A percentile compares a stretch with the other conserved stretches of the same genome.
These are phyloP conservation scores for Caenorhabditis tropicalis DNA, from an alignment of 1,140 invertebrate genomes.

Conservation along the genomic window DNA sequence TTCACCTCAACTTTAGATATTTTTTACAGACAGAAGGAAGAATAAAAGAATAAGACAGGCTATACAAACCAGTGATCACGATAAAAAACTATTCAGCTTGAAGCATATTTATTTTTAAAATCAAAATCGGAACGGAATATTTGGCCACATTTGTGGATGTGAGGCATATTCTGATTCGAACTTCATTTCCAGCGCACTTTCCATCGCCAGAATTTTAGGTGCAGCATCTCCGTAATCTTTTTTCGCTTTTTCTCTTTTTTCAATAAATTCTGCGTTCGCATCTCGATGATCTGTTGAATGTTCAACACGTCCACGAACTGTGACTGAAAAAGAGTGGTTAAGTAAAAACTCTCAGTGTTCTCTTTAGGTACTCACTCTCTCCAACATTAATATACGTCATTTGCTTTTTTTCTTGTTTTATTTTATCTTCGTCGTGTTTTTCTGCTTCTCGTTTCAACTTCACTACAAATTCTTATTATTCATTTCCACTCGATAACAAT, in stretches of 20 bases:
- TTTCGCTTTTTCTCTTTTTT: background rate
- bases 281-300: background rate
- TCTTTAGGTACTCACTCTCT: background rate
- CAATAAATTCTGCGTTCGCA: background rate
- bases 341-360: background rate
- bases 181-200: slow-evolving; percentile 17
- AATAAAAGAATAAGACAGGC: background rate
- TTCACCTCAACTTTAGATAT: background rate
- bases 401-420: background rate
- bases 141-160: slow-evolving; percentile 13
- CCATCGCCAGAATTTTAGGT: background rate
- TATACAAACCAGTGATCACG: background rate
- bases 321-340: background rate
- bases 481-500: background rate
- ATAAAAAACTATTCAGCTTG: background rate
- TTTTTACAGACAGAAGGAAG: background rate
- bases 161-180: background rate
- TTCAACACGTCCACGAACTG: background rate
- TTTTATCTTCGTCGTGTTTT: background rate
- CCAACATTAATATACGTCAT: background rate
- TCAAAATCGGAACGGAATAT: slow-evolving; percentile 20
- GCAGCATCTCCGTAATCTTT: slow-evolving; percentile 6
- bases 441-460: background rate
- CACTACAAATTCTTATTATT: background rate
- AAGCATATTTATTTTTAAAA: background rate